Percentiles rank a stretch among this genome's conserved stretches.
Conservation (phyloP, 2,113 vertebrate genomes). For the Choloepus hoffmanni region DNA sequence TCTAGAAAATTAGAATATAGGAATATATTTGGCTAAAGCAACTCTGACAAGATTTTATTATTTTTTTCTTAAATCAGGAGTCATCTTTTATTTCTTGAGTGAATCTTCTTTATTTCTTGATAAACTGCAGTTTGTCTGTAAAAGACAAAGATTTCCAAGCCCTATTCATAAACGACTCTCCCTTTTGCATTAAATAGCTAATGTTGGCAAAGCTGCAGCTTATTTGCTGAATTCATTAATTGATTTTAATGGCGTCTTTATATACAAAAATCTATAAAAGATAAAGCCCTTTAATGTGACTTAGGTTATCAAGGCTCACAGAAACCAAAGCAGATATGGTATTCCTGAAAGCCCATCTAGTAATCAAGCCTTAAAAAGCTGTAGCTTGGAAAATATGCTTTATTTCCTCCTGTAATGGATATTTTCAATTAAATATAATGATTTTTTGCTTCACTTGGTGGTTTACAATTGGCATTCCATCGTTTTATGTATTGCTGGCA, state of each 20-base stretch:
- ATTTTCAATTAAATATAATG: slow-evolving; percentile 75
- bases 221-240: background rate
- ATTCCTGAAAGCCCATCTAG: background rate
- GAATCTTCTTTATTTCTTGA: background rate
- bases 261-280: background rate
- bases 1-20: slow-evolving; percentile 13
- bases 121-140: background rate
- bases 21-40: slow-evolving; percentile 55
- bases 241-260: background rate
- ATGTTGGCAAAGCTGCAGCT: background rate
- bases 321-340: background rate
- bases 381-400: slow-evolving; percentile 44
- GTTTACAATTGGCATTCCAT: slow-evolving; percentile 76
- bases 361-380: slow-evolving; percentile 27
- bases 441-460: slow-evolving; percentile 65
- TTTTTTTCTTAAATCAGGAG: too few relatives aligned
- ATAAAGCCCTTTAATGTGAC: background rate
- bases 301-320: background rate
- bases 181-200: background rate
- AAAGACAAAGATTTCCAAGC: background rate
- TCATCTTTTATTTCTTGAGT: background rate
- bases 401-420: slow-evolving; percentile 18
- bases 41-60: background rate
- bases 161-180: background rate
- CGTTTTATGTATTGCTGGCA: slow-evolving; percentile 71